A percentile compares a stretch with the other conserved stretches of the same genome.
phyloP scores from a whole-genome alignment of 2,797 vertebrate genomes.

The Sebastes trivittatus region DNA sequence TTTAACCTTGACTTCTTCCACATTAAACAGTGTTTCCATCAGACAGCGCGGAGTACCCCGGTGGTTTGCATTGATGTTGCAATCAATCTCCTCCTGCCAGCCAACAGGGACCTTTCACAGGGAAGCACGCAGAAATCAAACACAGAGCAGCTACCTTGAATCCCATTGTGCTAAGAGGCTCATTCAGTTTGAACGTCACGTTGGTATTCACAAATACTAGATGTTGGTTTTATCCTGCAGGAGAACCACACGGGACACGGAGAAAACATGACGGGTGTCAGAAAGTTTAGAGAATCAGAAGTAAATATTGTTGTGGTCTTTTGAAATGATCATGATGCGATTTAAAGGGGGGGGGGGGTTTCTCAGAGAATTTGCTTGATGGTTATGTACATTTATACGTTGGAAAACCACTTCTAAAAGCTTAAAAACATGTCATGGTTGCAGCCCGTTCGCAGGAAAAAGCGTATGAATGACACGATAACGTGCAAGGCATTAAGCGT shows the following conservation, averaged over 20 bases:
- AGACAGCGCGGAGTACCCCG: constrained; percentile 30
- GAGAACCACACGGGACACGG: not conserved
- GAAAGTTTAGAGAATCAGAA: not conserved
- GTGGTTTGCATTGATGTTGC: constrained; percentile 63
- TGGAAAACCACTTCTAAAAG: no score
- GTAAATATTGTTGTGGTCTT: not conserved
- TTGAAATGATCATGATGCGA: not conserved
- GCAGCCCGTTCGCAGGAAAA: no score
- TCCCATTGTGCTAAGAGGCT: constrained; percentile 6
- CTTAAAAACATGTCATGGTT: no score
- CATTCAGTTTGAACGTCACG: constrained; percentile 21
- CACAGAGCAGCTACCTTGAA: constrained; percentile 25
- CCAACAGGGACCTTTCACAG: constrained; percentile 31
- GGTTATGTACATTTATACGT: not conserved
- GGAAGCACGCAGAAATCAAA: constrained; percentile 41
- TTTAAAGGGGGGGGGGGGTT: accelerated
- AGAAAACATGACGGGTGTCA: not conserved
- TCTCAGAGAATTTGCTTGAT: not conserved
- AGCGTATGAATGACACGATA: accelerated
- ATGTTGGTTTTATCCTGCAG: constrained; percentile 1
- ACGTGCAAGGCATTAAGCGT: no score
- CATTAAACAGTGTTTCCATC: constrained; percentile 62
- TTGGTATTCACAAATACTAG: not conserved
- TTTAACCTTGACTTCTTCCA: constrained; percentile 69
- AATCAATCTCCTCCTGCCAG: constrained; percentile 57